These are phyloP conservation scores for Antheraea assamensis DNA, from an alignment of 2,888 invertebrate species.

Conservation along the genomic window DNA sequence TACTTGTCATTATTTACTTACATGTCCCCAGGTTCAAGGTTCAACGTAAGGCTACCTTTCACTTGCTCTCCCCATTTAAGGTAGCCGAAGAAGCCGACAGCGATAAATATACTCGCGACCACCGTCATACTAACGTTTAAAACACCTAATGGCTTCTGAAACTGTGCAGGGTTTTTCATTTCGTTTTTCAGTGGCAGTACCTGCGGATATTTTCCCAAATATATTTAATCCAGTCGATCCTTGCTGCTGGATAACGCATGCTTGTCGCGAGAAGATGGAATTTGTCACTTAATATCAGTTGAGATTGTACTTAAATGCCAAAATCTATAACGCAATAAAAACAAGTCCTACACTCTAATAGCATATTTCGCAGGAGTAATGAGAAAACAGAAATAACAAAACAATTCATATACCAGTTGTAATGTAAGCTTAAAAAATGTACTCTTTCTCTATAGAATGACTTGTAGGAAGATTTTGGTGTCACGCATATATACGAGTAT, in stretches of 20 bases:
- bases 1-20: constrained; percentile 56
- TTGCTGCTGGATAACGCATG: not conserved
- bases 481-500: too few relatives aligned
- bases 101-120: constrained; percentile 89
- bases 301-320: too few relatives aligned
- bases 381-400: too few relatives aligned
- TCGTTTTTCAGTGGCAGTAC: constrained; percentile 96
- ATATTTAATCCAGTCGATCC: not conserved
- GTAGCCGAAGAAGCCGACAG: constrained; percentile 94
- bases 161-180: constrained; percentile 90
- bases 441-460: too few relatives aligned
- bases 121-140: constrained; percentile 94
- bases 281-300: too few relatives aligned
- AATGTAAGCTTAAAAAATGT: too few relatives aligned
- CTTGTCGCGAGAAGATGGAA: not conserved
- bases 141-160: constrained; percentile 91
- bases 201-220: constrained; percentile 63
- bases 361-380: too few relatives aligned
- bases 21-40: constrained; percentile 85
- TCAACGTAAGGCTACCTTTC: constrained; percentile 93
- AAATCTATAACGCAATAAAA: too few relatives aligned
- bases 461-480: too few relatives aligned
- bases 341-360: too few relatives aligned
- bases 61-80: constrained; percentile 92
- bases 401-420: too few relatives aligned